phyloP scores from a whole-genome alignment of 2,888 invertebrate genomes.

The Parthenolecanium corni region DNA sequence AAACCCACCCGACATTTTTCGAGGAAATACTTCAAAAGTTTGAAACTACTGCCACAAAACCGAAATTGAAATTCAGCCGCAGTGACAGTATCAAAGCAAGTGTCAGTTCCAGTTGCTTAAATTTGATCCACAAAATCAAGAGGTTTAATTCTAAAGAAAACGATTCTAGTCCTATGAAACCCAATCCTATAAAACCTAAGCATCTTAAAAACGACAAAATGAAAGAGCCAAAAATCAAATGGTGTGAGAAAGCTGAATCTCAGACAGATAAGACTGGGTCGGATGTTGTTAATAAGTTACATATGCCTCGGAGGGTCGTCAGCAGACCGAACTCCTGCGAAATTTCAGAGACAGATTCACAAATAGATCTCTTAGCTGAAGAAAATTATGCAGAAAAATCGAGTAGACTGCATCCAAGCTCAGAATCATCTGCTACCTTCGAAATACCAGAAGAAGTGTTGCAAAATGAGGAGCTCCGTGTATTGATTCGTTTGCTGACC shows the following conservation, averaged over 20 bases:
- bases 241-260: background rate
- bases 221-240: background rate
- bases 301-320: too few relatives aligned
- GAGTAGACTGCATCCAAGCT: too few relatives aligned
- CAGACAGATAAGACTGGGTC: too few relatives aligned
- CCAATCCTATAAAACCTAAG: too few relatives aligned
- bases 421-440: background rate
- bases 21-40: background rate
- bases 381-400: background rate
- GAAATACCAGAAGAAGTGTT: slow-evolving; percentile 1
- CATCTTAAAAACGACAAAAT: too few relatives aligned
- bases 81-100: background rate
- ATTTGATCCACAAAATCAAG: background rate
- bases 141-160: background rate
- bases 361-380: too few relatives aligned
- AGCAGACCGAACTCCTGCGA: too few relatives aligned
- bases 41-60: background rate
- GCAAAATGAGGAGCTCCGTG: background rate
- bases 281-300: too few relatives aligned
- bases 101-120: background rate
- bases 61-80: background rate
- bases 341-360: too few relatives aligned
- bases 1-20: background rate
- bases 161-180: background rate
- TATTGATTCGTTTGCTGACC: slow-evolving; percentile 30